Percentiles rank a stretch among this genome's conserved stretches.
Conservation (phyloP, 2,888 invertebrate genomes). For the Coelinius sp. region DNA sequence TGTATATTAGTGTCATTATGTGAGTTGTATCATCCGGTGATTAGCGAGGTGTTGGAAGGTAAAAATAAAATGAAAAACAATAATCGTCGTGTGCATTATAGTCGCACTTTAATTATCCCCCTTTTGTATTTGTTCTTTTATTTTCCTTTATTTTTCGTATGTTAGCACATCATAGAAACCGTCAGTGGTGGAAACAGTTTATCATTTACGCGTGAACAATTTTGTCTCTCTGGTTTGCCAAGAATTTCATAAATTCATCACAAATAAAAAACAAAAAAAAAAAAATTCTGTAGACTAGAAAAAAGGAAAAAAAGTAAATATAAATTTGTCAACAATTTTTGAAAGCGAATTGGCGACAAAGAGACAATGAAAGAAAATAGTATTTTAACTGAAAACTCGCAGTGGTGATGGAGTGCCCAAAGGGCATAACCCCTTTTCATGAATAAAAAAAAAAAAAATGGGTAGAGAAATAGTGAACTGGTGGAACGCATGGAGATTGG, state of each 20-base stretch:
- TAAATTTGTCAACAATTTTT: not conserved
- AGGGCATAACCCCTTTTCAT: not conserved
- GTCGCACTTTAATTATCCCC: conserved; percentile 7
- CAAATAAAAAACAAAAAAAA: too few species aligned
- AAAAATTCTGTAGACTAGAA: not conserved
- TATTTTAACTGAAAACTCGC: conserved; percentile 24
- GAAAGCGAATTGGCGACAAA: conserved; percentile 4
- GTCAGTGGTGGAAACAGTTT: not conserved
- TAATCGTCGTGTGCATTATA: conserved; percentile 20
- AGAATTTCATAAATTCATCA: not conserved
- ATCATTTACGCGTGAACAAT: conserved; percentile 12
- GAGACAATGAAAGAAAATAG: conserved; percentile 33
- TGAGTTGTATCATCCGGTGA: conserved; percentile 29
- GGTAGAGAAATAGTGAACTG: conserved; percentile 14
- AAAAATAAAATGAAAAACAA: conserved; percentile 4
- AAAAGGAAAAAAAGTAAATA: conserved; percentile 32
- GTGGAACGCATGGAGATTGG: conserved; percentile 39
- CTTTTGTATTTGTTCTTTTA: not conserved
- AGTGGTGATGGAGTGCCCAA: conserved; percentile 3
- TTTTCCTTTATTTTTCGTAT: not conserved
- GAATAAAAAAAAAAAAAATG: not conserved
- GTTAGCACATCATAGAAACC: not conserved
- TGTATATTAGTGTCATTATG: not conserved
- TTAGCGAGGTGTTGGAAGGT: conserved; percentile 24
- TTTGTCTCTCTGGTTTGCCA: conserved; percentile 11